A percentile compares a stretch with the other conserved stretches of the same genome.
Conservation (phyloP, 2,113 vertebrate genomes). For the Tretioscincus oriximinensis region DNA sequence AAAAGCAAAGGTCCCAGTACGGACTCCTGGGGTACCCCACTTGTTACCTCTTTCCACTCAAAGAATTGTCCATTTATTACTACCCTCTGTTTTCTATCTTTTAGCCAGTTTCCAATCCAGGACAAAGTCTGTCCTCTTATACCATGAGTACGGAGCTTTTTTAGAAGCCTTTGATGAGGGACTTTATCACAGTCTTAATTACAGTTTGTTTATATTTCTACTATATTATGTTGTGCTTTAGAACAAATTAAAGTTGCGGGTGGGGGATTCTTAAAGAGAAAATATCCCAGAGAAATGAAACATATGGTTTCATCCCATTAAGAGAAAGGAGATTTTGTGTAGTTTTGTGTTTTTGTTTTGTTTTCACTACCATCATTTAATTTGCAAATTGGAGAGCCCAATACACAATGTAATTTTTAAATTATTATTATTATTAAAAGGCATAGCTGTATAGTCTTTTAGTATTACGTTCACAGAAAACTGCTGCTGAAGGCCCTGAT, state of each 20-base stretch:
- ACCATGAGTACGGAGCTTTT: no score
- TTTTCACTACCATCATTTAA: not conserved
- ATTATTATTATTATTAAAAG: not conserved
- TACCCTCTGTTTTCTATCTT: no score
- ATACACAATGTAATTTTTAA: not conserved
- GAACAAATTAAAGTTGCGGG: not conserved
- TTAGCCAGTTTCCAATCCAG: no score
- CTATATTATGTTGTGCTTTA: slow-evolving; percentile 9
- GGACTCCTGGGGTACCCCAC: no score
- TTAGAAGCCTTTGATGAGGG: no score
- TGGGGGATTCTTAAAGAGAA: not conserved
- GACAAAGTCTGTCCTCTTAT: no score
- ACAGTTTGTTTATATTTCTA: not conserved
- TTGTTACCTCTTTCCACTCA: no score
- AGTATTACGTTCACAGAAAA: not conserved
- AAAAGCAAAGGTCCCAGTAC: no score
- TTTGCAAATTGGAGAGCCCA: slow-evolving; percentile 3
- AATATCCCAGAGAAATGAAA: not conserved
- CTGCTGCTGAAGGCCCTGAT: not conserved
- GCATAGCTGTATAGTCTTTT: not conserved
- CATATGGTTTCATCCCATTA: slow-evolving; percentile 1
- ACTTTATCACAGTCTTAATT: no score
- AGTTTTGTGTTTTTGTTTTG: no score
- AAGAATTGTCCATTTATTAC: no score
- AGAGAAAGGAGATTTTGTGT: not conserved